These are phyloP conservation scores for Aphidius ervi DNA, from an alignment of 1,140 invertebrate species.

Conservation along the genomic window DNA sequence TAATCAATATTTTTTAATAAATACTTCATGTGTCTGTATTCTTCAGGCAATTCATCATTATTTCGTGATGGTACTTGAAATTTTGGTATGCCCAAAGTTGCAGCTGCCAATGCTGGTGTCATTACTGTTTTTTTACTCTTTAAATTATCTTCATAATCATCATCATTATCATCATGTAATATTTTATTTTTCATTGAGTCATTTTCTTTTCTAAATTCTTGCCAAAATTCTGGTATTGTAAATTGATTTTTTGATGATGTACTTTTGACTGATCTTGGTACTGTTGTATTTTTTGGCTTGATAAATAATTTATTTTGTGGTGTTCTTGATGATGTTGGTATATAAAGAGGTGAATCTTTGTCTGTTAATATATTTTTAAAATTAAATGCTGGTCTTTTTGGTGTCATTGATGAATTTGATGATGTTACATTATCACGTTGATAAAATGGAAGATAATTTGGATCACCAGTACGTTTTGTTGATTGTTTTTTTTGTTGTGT, in stretches of 20 bases:
- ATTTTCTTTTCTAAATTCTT: neutral
- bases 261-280: neutral
- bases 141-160: too few relatives aligned
- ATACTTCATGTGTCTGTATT: conserved; percentile 13
- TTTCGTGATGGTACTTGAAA: neutral
- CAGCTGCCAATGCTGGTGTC: neutral
- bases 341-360: conserved; percentile 6
- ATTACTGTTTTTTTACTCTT: too few relatives aligned
- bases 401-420: neutral
- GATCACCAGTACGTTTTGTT: neutral
- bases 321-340: neutral
- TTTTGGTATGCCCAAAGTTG: neutral
- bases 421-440: neutral
- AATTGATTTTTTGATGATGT: neutral
- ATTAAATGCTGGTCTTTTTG: neutral
- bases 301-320: neutral
- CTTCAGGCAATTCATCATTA: conserved; percentile 6
- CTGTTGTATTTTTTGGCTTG: neutral
- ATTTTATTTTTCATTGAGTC: neutral
- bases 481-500: neutral
- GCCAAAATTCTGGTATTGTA: neutral
- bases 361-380: conserved; percentile 1
- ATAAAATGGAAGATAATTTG: neutral
- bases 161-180: too few relatives aligned
- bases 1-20: conserved; percentile 12